These are phyloP conservation scores for Heteractis magnifica DNA, from an alignment of 92 coral and sea anemone species.

Conservation along the genomic window DNA sequence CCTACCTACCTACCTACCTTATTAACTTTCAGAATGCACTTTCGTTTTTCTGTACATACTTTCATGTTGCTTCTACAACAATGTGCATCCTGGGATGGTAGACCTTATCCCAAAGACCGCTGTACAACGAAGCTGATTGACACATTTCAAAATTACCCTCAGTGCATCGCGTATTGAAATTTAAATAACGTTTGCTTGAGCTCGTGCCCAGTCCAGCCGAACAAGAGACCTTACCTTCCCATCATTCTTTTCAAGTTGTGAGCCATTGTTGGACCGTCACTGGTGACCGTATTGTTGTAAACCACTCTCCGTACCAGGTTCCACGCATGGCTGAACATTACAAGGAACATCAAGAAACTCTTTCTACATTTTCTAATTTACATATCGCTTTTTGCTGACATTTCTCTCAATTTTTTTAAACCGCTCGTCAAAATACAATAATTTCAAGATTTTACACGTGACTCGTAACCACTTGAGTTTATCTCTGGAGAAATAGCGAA, in stretches of 20 bases:
- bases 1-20: no score
- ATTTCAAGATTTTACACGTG: neutral
- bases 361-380: neutral
- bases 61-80: no score
- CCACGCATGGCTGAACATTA: slow-evolving; percentile 12
- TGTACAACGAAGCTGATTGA: no score
- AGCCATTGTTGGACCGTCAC: slow-evolving; percentile 11
- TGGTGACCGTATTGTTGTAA: slow-evolving; percentile 28
- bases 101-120: no score
- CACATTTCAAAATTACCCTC: no score
- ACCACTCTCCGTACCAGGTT: slow-evolving; percentile 8
- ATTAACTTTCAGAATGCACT: no score
- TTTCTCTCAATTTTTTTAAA: neutral
- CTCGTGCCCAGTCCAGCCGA: neutral
- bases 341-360: neutral
- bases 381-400: neutral
- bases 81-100: no score
- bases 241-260: neutral
- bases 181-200: neutral
- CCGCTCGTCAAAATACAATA: neutral
- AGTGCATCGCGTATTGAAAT: no score
- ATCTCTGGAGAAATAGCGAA: neutral
- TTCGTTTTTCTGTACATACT: no score
- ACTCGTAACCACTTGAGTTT: neutral
- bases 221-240: neutral